A percentile compares a stretch with the other conserved stretches of the same genome.
Evolutionary conservation across 2,113 vertebrate species (phyloP).

Genomic region (Variabilichromis moorii): DNA sequence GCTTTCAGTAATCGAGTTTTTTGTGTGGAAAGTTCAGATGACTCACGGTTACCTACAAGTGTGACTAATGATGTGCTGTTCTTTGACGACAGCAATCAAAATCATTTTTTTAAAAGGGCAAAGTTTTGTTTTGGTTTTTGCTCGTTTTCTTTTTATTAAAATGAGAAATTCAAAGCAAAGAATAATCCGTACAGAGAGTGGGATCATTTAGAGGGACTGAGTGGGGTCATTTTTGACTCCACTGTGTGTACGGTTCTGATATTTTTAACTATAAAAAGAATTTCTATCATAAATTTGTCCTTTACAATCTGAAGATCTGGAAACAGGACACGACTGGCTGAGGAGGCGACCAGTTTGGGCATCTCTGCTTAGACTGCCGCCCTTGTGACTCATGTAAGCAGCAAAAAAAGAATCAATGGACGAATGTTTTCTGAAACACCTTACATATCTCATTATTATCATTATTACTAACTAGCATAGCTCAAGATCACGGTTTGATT

Average conservation of each 20-base stretch:
- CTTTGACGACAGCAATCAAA: background rate
- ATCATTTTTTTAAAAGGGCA: background rate
- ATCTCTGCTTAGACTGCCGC: background rate
- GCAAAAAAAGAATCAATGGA: background rate
- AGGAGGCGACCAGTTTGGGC: accelerated
- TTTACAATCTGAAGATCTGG: background rate
- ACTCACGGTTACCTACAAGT: background rate
- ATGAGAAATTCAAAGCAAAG: background rate
- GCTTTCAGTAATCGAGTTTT: background rate
- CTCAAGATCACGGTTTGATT: background rate
- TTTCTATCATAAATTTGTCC: background rate
- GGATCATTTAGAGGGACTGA: background rate
- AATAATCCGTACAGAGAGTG: accelerated
- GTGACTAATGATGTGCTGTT: background rate
- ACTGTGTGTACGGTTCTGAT: accelerated
- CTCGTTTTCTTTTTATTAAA: background rate
- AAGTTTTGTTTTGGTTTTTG: background rate
- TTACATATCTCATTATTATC: accelerated
- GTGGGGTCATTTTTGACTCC: background rate
- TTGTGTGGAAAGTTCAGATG: background rate
- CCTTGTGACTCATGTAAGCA: background rate
- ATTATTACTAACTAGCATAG: background rate
- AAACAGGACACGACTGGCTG: background rate
- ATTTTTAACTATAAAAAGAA: background rate
- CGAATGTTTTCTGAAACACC: background rate